These are phyloP conservation scores for Geodia barretti DNA, from an alignment of 37 sponge, comb jelly and placozoan species.

Conservation along the genomic window DNA sequence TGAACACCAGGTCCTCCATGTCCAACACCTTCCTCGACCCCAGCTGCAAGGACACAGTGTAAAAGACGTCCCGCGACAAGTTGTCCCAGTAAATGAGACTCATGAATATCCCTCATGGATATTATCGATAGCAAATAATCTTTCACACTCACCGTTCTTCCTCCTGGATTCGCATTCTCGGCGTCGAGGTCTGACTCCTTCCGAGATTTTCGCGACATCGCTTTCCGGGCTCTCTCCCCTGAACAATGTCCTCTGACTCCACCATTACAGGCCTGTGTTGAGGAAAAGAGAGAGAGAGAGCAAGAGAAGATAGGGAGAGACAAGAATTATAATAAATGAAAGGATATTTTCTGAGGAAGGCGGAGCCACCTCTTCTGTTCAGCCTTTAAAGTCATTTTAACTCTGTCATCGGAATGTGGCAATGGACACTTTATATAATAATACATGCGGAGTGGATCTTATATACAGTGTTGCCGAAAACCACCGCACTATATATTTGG, in stretches of 20 bases:
- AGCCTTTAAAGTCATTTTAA: too few relatives aligned
- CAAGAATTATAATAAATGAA: too few relatives aligned
- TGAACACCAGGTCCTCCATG: conserved; percentile 84
- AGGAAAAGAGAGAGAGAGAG: not conserved
- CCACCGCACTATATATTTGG: too few relatives aligned
- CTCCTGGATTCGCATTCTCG: conserved; percentile 78
- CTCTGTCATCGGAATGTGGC: too few relatives aligned
- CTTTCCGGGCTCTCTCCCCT: conserved; percentile 88
- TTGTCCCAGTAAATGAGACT: too few relatives aligned
- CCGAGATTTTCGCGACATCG: conserved; percentile 63
- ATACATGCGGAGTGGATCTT: too few relatives aligned
- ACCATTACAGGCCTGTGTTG: conserved; percentile 80
- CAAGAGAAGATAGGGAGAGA: not conserved
- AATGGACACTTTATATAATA: too few relatives aligned
- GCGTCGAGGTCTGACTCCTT: conserved; percentile 83
- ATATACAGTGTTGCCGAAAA: too few relatives aligned
- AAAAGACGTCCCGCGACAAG: too few relatives aligned
- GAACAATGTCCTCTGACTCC: conserved; percentile 81
- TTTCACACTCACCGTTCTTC: conserved; percentile 80
- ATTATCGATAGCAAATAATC: not conserved
- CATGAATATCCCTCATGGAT: too few relatives aligned
- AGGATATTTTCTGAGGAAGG: not conserved
- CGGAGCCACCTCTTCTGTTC: too few relatives aligned
- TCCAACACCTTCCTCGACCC: conserved; percentile 84
- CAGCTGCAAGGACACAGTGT: conserved; percentile 49